A percentile compares a stretch with the other conserved stretches of the same genome.
Conservation (phyloP, 35 echinoderm and acorn worm species). For the Nesometra sesokonis region DNA sequence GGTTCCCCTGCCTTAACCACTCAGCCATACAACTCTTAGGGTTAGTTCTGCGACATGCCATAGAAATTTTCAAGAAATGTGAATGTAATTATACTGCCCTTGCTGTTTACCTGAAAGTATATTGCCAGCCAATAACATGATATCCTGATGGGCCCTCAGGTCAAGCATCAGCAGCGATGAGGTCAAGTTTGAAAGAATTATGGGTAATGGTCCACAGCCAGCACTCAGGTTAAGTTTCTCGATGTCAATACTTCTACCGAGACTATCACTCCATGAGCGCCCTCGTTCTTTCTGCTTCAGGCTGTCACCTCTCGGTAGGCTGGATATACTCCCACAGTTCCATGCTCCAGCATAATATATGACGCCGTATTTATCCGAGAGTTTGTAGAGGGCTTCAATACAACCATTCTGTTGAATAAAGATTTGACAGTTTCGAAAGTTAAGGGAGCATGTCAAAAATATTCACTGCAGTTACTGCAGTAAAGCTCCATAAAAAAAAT, state of each 20-base stretch:
- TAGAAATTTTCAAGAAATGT: background rate
- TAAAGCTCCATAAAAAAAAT: too few species aligned
- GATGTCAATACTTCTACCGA: constrained; percentile 39
- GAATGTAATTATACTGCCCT: background rate
- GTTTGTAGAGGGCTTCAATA: constrained; percentile 42
- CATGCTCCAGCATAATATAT: constrained; percentile 68
- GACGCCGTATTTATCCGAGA: constrained; percentile 52
- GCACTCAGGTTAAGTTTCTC: constrained; percentile 76
- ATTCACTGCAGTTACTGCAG: too few species aligned
- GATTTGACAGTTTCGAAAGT: too few species aligned
- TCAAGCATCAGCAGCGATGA: constrained; percentile 71
- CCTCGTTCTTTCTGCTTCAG: background rate
- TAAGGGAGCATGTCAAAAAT: background rate
- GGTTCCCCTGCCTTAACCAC: too few species aligned
- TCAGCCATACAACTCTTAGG: too few species aligned
- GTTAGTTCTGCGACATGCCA: too few species aligned
- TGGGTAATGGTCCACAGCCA: constrained; percentile 74
- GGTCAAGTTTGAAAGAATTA: constrained; percentile 63
- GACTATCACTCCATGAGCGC: constrained; percentile 38
- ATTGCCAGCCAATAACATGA: constrained; percentile 59
- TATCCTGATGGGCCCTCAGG: constrained; percentile 72
- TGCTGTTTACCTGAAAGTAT: constrained; percentile 46
- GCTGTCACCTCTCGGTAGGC: background rate
- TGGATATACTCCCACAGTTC: constrained; percentile 46
- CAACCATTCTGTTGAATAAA: constrained; percentile 90